Evolutionary conservation across 1,140 invertebrate species (phyloP).

Genomic region (Drosophila bifasciata): DNA sequence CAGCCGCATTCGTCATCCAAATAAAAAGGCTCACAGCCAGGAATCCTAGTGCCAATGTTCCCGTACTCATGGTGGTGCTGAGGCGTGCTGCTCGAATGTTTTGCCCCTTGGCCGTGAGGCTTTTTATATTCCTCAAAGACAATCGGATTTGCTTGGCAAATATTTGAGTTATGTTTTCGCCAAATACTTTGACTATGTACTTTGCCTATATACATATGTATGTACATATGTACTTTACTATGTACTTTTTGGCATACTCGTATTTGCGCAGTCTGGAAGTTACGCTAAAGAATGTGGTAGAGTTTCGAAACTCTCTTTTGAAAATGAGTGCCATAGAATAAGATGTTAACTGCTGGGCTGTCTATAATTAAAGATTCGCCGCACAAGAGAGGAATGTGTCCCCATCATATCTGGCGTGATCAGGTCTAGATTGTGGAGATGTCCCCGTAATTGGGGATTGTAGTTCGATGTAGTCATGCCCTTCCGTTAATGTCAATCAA

Average conservation of each 20-base stretch:
- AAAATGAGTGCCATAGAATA: slow-evolving; percentile 23
- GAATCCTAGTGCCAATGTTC: slow-evolving; percentile 19
- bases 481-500: no score
- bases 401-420: no score
- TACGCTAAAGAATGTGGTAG: slow-evolving; percentile 33
- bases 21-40: slow-evolving; percentile 19
- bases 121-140: slow-evolving; percentile 37
- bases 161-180: slow-evolving; percentile 21
- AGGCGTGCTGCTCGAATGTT: slow-evolving; percentile 10
- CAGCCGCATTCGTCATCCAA: slow-evolving; percentile 17
- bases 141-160: slow-evolving; percentile 36
- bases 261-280: slow-evolving; percentile 37
- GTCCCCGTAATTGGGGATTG: no score
- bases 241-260: slow-evolving; percentile 36
- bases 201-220: neutral
- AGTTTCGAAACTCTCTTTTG: slow-evolving; percentile 8
- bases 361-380: no score
- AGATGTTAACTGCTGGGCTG: neutral
- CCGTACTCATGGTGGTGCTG: slow-evolving; percentile 18
- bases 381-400: no score
- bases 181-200: slow-evolving; percentile 12
- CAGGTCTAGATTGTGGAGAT: no score
- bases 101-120: neutral
- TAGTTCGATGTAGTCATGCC: no score
- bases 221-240: neutral